Evolutionary conservation across 2,113 vertebrate genomes (phyloP).

Genomic region (Pterophyllum scalare): DNA sequence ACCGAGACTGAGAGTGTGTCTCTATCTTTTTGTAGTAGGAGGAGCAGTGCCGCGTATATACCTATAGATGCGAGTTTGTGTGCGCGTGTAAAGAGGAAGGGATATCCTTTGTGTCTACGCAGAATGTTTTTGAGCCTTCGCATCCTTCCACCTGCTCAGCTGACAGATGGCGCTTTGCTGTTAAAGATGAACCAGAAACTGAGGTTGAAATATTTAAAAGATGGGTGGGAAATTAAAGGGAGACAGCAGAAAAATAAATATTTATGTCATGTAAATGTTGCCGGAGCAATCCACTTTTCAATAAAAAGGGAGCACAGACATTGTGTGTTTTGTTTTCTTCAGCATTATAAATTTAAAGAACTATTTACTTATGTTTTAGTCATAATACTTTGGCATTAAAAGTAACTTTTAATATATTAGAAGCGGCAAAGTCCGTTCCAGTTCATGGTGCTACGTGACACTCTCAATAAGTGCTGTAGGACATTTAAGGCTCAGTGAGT

Average conservation of each 20-base stretch:
- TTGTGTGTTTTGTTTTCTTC: neutral
- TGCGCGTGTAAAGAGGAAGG: conserved; percentile 27
- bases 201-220: conserved; percentile 7
- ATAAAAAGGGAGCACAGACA: neutral
- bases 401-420: neutral
- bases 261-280: neutral
- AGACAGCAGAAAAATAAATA: neutral
- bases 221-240: neutral
- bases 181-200: conserved; percentile 26
- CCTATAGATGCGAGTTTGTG: conserved; percentile 8
- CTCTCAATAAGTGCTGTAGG: neutral
- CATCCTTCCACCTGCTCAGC: conserved; percentile 56
- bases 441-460: neutral
- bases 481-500: neutral
- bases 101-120: conserved; percentile 22
- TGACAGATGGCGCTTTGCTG: conserved; percentile 50
- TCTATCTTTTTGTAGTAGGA: conserved; percentile 37
- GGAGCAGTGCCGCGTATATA: conserved; percentile 8
- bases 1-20: conserved; percentile 31
- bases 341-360: neutral
- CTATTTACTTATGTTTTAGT: neutral
- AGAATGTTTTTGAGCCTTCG: conserved; percentile 19
- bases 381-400: neutral
- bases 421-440: neutral
- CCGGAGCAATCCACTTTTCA: neutral